A percentile compares a stretch with the other conserved stretches of the same genome.
phyloP scores from a whole-genome alignment of 2,888 invertebrate genomes.

The Malachius bipustulatus region DNA sequence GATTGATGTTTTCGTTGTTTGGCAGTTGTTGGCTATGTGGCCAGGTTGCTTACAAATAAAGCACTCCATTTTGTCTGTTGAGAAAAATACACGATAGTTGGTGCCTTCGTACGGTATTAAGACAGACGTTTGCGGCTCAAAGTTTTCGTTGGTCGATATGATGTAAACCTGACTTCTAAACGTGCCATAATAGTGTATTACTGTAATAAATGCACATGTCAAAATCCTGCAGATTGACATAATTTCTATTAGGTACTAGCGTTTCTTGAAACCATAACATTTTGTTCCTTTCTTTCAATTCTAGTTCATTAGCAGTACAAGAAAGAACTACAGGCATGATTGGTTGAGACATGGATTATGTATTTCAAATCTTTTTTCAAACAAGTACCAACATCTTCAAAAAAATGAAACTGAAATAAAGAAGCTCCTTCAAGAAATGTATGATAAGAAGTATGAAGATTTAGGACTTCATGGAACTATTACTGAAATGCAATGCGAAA shows the following conservation, averaged over 20 bases:
- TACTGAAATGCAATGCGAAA: conserved; percentile 23
- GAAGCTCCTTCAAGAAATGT: conserved; percentile 20
- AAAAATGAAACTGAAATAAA: conserved; percentile 9
- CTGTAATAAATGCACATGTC: too few species aligned
- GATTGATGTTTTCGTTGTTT: not conserved
- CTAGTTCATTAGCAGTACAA: not conserved
- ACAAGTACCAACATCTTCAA: conserved; percentile 11
- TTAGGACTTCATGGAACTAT: conserved; percentile 22
- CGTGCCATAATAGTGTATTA: too few species aligned
- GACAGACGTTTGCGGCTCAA: too few species aligned
- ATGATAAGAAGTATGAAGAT: conserved; percentile 20
- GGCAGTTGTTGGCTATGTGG: conserved; percentile 4
- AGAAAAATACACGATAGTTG: too few species aligned
- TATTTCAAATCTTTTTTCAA: conserved; percentile 22
- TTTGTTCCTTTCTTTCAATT: not conserved
- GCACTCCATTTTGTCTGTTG: too few species aligned
- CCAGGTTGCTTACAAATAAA: conserved; percentile 7
- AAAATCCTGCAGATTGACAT: not conserved
- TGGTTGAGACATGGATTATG: conserved; percentile 27
- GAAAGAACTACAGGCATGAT: conserved; percentile 27
- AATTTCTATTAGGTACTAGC: not conserved
- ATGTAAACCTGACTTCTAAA: conserved; percentile 4
- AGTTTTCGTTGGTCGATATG: too few species aligned
- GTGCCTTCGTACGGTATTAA: too few species aligned
- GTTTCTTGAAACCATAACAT: not conserved